phyloP scores from a whole-genome alignment of 2,113 vertebrate genomes.

The Gobio gobio region DNA sequence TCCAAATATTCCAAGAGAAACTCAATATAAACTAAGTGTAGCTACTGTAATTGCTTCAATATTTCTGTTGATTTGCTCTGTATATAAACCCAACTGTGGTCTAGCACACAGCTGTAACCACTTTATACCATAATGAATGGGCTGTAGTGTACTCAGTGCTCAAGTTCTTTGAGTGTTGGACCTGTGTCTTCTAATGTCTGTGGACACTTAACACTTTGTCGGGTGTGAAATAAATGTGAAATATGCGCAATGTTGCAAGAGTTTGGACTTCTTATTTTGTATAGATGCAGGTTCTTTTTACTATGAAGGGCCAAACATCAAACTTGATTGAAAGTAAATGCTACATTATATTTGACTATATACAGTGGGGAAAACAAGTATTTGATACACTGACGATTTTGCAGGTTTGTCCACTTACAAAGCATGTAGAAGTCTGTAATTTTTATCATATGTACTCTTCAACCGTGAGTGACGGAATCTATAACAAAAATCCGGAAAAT shows the following conservation, averaged over 20 bases:
- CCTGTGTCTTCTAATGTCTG: conserved; percentile 78
- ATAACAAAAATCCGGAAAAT: no score
- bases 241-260: conserved; percentile 67
- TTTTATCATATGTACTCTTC: no score
- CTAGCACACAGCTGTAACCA: conserved; percentile 69
- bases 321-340: background rate
- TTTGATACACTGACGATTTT: no score
- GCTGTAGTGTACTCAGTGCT: conserved; percentile 75
- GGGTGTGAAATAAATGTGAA: conserved; percentile 86
- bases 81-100: conserved; percentile 81
- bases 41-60: conserved; percentile 69
- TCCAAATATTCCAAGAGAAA: conserved; percentile 6
- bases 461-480: no score
- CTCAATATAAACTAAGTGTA: conserved; percentile 36
- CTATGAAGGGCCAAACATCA: background rate
- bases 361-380: no score
- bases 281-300: conserved; percentile 10
- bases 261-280: conserved; percentile 49
- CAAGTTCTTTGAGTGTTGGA: conserved; percentile 76
- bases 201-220: conserved; percentile 84
- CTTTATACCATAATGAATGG: conserved; percentile 71
- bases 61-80: conserved; percentile 73
- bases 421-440: no score
- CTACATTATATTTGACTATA: no score
- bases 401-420: no score